Evolutionary conservation across 1,140 invertebrate genomes (phyloP).

Genomic region (Lasaia peninsularis): DNA sequence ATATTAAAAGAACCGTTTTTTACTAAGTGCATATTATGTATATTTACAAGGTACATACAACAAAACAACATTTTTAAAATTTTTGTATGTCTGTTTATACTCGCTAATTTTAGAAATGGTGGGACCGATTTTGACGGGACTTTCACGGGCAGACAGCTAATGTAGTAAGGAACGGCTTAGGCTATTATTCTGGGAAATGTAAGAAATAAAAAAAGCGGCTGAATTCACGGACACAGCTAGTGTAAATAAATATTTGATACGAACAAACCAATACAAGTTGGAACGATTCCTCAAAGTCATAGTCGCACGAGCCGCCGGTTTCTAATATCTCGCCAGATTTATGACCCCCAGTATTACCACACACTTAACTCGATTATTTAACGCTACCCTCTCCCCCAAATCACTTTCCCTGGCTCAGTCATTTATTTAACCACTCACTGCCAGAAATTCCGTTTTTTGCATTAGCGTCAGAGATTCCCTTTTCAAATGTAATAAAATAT

Average conservation of each 20-base stretch:
- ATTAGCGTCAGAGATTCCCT: neutral
- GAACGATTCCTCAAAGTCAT: slow-evolving; percentile 47
- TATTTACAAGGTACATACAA: too few species aligned
- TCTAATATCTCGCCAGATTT: slow-evolving; percentile 44
- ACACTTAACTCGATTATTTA: slow-evolving; percentile 47
- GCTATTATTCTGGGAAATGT: too few species aligned
- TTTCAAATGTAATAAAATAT: neutral
- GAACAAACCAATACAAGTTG: neutral
- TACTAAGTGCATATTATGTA: too few species aligned
- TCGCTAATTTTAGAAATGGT: too few species aligned
- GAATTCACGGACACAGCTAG: too few species aligned
- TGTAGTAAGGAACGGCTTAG: too few species aligned
- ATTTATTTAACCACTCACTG: neutral
- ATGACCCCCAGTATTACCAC: slow-evolving; percentile 36
- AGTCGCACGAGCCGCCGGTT: slow-evolving; percentile 41
- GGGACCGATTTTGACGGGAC: too few species aligned
- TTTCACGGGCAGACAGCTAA: too few species aligned
- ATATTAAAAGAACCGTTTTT: too few species aligned
- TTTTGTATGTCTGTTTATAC: too few species aligned
- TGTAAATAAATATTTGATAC: neutral
- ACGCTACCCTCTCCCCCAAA: slow-evolving; percentile 12
- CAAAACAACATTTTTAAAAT: too few species aligned
- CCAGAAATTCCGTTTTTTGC: slow-evolving; percentile 2
- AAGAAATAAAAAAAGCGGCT: too few species aligned
- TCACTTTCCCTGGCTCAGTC: neutral